Evolutionary conservation across 2,113 vertebrate species (phyloP).

Genomic region (Eonycteris spelaea): DNA sequence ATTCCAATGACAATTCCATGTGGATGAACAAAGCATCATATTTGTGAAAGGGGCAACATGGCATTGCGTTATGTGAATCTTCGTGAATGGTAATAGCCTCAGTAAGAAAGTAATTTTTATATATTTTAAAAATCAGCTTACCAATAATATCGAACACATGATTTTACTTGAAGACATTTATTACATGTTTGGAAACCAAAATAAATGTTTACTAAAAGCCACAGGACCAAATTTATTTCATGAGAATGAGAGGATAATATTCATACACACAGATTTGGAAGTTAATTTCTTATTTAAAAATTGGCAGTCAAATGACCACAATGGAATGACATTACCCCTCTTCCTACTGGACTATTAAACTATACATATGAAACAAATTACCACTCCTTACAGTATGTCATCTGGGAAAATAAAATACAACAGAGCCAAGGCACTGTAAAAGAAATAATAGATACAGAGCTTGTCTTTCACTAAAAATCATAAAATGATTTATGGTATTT

Average conservation of each 20-base stretch:
- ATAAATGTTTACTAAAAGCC: not conserved
- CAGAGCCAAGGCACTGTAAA: accelerated
- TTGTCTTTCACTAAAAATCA: not conserved
- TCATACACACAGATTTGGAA: not conserved
- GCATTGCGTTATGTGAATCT: not conserved
- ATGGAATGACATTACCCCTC: not conserved
- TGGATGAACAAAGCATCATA: not conserved
- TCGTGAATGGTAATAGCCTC: not conserved
- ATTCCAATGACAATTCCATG: not conserved
- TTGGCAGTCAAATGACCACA: not conserved
- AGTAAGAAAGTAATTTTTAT: not conserved
- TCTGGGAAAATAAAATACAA: not conserved
- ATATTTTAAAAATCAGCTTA: not conserved
- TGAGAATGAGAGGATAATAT: not conserved
- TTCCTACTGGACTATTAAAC: not conserved
- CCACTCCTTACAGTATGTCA: not conserved
- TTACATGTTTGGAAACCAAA: not conserved
- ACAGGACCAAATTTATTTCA: not conserved
- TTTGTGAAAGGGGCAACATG: not conserved
- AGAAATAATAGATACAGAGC: not conserved
- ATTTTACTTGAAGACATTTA: not conserved
- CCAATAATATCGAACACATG: not conserved
- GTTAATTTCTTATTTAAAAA: not conserved
- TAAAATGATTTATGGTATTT: not conserved
- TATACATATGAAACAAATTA: accelerated